These are phyloP conservation scores for Paracentrotus lividus DNA, from an alignment of 53 echinoderm and acorn worm genomes.

Conservation along the genomic window DNA sequence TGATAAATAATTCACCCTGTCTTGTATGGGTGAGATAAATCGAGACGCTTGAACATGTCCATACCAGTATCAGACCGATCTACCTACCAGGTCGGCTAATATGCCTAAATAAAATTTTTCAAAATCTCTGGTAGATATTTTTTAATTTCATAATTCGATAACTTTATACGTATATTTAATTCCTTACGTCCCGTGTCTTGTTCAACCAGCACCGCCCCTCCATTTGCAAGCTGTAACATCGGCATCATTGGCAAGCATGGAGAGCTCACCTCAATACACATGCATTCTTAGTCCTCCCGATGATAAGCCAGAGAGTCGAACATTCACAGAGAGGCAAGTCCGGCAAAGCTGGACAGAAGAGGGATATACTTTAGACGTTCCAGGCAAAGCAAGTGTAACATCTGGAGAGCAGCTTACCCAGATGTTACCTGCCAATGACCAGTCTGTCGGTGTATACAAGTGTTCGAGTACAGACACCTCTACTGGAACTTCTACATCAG, in stretches of 20 bases:
- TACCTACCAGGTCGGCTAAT: too few species aligned
- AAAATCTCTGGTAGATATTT: too few species aligned
- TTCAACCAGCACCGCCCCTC: neutral
- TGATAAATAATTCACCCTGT: too few species aligned
- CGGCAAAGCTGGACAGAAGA: neutral
- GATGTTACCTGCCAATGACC: neutral
- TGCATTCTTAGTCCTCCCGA: neutral
- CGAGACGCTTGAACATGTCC: too few species aligned
- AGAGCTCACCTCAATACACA: neutral
- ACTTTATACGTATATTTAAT: too few species aligned
- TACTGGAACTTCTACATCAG: slow-evolving; percentile 24
- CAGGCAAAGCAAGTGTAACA: neutral
- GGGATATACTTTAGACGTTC: neutral
- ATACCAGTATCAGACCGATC: too few species aligned
- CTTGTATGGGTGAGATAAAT: too few species aligned
- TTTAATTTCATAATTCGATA: too few species aligned
- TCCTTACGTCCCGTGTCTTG: neutral
- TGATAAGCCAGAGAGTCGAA: neutral
- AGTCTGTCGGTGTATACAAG: neutral
- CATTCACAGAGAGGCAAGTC: neutral
- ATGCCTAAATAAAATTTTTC: too few species aligned
- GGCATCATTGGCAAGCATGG: neutral
- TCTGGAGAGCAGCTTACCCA: neutral
- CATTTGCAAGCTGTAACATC: neutral
- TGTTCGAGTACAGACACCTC: neutral